phyloP scores from a whole-genome alignment of 2,797 vertebrate species.

The Prunella strophiata region DNA sequence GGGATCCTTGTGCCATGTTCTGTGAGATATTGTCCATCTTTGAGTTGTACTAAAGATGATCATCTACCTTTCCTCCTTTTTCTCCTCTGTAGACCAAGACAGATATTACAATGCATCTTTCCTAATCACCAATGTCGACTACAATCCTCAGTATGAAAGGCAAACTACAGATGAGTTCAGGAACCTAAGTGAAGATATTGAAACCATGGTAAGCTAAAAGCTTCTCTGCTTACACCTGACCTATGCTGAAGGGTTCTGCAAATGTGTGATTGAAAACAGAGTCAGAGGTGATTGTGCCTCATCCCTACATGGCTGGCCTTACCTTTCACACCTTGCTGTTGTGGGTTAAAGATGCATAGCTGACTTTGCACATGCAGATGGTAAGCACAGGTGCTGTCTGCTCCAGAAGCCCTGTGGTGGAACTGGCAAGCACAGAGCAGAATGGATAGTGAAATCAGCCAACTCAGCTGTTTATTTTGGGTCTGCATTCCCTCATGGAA shows the following conservation, averaged over 20 bases:
- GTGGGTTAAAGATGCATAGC: not conserved
- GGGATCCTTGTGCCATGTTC: not conserved
- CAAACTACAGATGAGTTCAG: constrained; percentile 69
- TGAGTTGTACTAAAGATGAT: not conserved
- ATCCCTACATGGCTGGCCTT: not conserved
- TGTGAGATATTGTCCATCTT: not conserved
- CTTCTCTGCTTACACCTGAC: not conserved
- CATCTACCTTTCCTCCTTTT: not conserved
- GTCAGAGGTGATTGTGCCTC: not conserved
- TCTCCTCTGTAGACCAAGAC: constrained; percentile 65
- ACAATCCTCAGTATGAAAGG: constrained; percentile 46
- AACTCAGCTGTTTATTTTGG: not conserved
- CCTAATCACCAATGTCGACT: constrained; percentile 61
- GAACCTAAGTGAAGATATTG: constrained; percentile 62
- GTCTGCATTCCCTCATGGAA: not conserved
- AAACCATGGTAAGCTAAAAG: constrained; percentile 64
- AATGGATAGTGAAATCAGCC: not conserved
- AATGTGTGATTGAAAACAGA: not conserved
- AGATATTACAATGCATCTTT: constrained; percentile 73
- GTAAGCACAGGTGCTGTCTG: not conserved
- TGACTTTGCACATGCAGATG: not conserved
- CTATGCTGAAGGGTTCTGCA: not conserved
- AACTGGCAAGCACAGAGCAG: not conserved
- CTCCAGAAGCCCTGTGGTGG: not conserved
- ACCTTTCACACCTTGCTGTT: not conserved